phyloP scores from a whole-genome alignment of 2,888 invertebrate genomes.

The Parnassius orleans region DNA sequence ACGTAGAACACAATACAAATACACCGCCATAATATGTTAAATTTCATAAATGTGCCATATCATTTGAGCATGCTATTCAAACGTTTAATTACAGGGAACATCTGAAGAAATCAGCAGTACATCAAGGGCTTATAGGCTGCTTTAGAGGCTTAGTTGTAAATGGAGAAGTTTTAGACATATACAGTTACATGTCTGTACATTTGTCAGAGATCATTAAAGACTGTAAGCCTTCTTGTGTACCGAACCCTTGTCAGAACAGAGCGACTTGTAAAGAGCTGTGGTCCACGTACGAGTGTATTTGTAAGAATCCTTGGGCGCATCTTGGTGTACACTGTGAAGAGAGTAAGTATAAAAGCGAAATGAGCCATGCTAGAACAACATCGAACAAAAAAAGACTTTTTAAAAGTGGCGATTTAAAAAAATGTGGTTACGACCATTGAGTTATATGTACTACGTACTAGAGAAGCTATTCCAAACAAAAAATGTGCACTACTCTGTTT shows the following conservation, averaged over 20 bases:
- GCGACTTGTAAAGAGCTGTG: slow-evolving; percentile 95
- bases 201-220: slow-evolving; percentile 95
- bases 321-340: slow-evolving; percentile 94
- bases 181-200: slow-evolving; percentile 95
- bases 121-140: slow-evolving; percentile 95
- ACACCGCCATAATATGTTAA: too few species aligned
- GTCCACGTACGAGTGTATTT: slow-evolving; percentile 95
- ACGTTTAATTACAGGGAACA: slow-evolving; percentile 82
- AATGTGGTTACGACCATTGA: too few species aligned
- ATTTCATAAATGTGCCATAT: too few species aligned
- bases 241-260: slow-evolving; percentile 95
- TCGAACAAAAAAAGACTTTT: too few species aligned
- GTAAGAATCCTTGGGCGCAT: slow-evolving; percentile 96
- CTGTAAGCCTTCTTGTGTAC: slow-evolving; percentile 96
- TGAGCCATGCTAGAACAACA: too few species aligned
- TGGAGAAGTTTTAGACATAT: slow-evolving; percentile 93
- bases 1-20: too few species aligned
- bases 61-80: too few species aligned
- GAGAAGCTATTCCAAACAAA: too few species aligned
- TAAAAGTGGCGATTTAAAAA: too few species aligned
- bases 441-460: too few species aligned
- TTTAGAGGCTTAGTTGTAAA: slow-evolving; percentile 96
- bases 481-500: too few species aligned
- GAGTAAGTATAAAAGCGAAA: slow-evolving; percentile 82
- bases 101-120: slow-evolving; percentile 89